A percentile compares a stretch with the other conserved stretches of the same genome.
Conservation (phyloP, 1,140 invertebrate species). For the Tyrophagus putrescentiae region DNA sequence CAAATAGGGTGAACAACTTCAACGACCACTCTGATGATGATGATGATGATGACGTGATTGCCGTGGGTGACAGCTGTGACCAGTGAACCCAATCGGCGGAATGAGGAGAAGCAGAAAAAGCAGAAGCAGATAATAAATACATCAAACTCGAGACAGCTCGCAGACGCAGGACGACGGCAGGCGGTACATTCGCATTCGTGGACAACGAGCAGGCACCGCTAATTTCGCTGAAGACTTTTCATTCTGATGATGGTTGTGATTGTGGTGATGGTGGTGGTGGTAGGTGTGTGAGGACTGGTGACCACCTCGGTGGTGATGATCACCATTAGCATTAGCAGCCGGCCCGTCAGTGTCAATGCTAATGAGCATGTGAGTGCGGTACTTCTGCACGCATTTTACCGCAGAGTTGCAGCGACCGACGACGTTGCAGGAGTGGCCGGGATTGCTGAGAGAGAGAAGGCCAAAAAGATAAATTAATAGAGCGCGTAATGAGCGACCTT, state of each 20-base stretch:
- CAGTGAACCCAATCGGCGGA: no score
- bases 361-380: conserved; percentile 28
- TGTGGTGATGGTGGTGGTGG: not conserved
- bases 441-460: conserved; percentile 23
- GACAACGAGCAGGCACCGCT: conserved; percentile 24
- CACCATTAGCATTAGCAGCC: no score
- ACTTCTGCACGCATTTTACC: conserved; percentile 28
- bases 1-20: no score
- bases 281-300: no score
- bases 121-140: not conserved
- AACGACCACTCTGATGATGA: no score
- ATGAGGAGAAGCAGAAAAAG: not conserved
- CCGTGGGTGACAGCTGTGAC: no score
- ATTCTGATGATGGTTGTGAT: conserved; percentile 2
- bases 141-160: not conserved
- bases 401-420: conserved; percentile 26
- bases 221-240: not conserved
- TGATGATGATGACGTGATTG: no score
- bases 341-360: conserved; percentile 24
- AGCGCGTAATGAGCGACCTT: not conserved
- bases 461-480: not conserved
- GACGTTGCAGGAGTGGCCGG: conserved; percentile 25
- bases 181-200: conserved; percentile 28
- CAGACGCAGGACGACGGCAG: conserved; percentile 29
- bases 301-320: no score